Evolutionary conservation across 2,797 vertebrate species (phyloP), one percentile per base, ranked within the genome.

Genomic region (Tolypeutes matacus): DNA sequence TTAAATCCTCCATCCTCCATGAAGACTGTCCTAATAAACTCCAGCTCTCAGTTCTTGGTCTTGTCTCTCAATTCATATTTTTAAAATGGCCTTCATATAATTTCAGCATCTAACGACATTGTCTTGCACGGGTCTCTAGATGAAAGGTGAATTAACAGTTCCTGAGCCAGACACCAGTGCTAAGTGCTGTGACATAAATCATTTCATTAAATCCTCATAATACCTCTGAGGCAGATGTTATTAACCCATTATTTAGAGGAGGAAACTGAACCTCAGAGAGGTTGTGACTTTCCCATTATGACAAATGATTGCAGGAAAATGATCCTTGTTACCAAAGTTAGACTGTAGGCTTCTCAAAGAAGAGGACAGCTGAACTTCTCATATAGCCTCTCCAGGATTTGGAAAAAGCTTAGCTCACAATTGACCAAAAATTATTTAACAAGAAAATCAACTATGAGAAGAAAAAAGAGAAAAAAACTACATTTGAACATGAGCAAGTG

Each of bases 381-480:
- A n/a, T 86, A 15, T 34, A 29, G 56, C 12, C 25, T 94, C 42
- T 31, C 46, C 25, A 92, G 34, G 75, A 65, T 84, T 90, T 83
- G 78, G 62, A 89, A 91, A 86, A 46, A 23, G 51, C 27, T 25
- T 65, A 70, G 78, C 46, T 95, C 29, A 62, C 73, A 82, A 29
- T 21, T 58, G 29, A 82, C 17, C 53, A 95, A 90, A 95, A 94
- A 29, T 15, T 8, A 95, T 60, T 72, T 90, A 91, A 18, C 15
- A 87, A 91, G 78, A 93, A 94, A 92, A 92, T 76, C 60, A 86
- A 82, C n/a, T 67, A 36, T 67, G 42, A 49, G 8, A 84, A 87
- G 25, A 73, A 87, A 46, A 46, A 95, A 87, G 25, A 73, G 84
- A 46, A 46, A 94, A 93, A 31, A 84, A 49, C 27, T 31, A 77